phyloP scores from a whole-genome alignment of 1,140 invertebrate species.

The Bombus cullumanus region DNA sequence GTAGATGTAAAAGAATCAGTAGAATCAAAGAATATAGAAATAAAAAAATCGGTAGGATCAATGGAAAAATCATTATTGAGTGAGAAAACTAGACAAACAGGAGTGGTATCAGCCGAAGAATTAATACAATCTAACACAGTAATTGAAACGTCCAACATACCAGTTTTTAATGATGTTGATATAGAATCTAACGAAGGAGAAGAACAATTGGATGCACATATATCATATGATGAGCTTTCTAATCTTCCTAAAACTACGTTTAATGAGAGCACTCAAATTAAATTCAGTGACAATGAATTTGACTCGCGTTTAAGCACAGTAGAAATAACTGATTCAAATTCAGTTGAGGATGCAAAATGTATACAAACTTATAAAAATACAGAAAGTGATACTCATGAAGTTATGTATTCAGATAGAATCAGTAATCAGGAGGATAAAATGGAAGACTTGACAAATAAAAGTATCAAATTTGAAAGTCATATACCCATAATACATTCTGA shows the following conservation, averaged over 20 bases:
- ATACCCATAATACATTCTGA: neutral
- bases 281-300: neutral
- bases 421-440: neutral
- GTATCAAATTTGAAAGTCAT: neutral
- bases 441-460: neutral
- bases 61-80: neutral
- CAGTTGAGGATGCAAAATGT: neutral
- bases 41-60: neutral
- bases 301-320: neutral
- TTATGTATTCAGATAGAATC: neutral
- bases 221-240: neutral
- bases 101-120: neutral
- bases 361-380: neutral
- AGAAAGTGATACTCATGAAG: neutral
- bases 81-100: neutral
- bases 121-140: neutral
- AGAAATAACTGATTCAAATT: conserved; percentile 2
- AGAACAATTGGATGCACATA: conserved; percentile 38
- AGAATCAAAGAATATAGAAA: neutral
- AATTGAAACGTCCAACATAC: neutral
- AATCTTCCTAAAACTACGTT: neutral
- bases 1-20: no score
- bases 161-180: conserved; percentile 56
- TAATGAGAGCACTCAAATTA: neutral
- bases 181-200: conserved; percentile 35